Evolutionary conservation across 2,797 vertebrate genomes (phyloP).

Genomic region (Lepus oiostolus): DNA sequence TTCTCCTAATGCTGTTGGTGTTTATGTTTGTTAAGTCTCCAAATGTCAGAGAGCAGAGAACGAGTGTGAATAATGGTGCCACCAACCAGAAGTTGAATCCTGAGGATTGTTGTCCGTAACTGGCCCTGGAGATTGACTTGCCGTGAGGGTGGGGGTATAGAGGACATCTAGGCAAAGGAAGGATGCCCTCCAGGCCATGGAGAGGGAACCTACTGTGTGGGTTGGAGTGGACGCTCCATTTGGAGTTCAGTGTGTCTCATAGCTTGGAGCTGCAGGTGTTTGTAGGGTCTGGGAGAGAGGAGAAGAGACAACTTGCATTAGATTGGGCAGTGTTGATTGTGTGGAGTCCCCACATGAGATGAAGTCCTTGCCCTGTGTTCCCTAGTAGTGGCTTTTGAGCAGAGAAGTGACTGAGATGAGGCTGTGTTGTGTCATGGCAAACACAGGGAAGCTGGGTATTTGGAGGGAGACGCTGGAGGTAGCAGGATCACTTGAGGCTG

Average conservation of each 20-base stretch:
- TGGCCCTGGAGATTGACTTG: background rate
- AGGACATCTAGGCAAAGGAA: background rate
- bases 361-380: background rate
- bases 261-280: background rate
- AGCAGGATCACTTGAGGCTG: background rate
- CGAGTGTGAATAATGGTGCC: background rate
- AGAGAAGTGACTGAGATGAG: background rate
- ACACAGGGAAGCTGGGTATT: background rate
- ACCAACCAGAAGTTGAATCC: background rate
- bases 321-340: background rate
- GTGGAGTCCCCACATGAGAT: background rate
- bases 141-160: background rate
- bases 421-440: background rate
- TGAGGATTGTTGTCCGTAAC: background rate
- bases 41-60: background rate
- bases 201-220: background rate
- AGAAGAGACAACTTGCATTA: background rate
- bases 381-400: background rate
- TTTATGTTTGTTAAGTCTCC: background rate
- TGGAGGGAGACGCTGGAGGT: background rate
- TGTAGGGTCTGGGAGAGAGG: background rate
- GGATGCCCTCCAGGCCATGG: background rate
- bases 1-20: background rate
- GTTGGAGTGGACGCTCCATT: fast-evolving
- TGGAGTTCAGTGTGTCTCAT: background rate